Conservation (phyloP, 1,140 invertebrate species). For the Eciton burchellii region DNA sequence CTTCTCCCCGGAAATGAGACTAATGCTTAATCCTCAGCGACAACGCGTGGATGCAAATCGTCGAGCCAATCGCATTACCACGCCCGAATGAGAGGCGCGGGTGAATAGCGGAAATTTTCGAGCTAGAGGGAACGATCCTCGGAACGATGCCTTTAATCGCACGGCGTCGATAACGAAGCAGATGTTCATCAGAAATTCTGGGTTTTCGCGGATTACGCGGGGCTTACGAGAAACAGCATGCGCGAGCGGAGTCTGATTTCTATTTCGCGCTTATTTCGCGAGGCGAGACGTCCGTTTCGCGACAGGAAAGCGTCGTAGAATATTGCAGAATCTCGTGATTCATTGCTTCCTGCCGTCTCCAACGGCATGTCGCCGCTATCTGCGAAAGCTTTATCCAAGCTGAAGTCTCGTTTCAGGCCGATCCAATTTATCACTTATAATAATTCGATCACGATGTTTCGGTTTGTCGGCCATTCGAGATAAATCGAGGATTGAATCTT, state of each 20-base stretch:
- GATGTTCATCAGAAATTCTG: neutral
- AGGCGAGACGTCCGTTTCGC: slow-evolving; percentile 8
- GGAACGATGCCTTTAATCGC: neutral
- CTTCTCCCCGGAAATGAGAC: slow-evolving; percentile 21
- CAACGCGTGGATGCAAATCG: neutral
- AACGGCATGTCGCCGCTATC: neutral
- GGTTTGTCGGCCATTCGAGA: neutral
- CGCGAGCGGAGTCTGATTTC: slow-evolving; percentile 15
- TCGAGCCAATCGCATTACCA: neutral
- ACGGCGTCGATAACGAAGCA: slow-evolving; percentile 13
- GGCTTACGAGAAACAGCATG: neutral
- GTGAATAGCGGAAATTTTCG: neutral
- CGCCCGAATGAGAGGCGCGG: no score
- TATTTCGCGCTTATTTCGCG: slow-evolving; percentile 4
- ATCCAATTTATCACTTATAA: neutral
- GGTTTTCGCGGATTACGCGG: slow-evolving; percentile 1
- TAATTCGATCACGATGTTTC: no score
- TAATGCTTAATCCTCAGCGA: slow-evolving; percentile 29
- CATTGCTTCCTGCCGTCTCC: neutral
- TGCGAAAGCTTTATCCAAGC: neutral
- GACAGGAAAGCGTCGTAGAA: neutral
- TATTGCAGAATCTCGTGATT: slow-evolving; percentile 11
- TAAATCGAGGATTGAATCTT: neutral
- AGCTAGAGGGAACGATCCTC: neutral
- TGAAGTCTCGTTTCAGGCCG: neutral